Base-by-base conservation (phyloP, 2,797 vertebrate species). In the Eulemur coronatus region DNA sequence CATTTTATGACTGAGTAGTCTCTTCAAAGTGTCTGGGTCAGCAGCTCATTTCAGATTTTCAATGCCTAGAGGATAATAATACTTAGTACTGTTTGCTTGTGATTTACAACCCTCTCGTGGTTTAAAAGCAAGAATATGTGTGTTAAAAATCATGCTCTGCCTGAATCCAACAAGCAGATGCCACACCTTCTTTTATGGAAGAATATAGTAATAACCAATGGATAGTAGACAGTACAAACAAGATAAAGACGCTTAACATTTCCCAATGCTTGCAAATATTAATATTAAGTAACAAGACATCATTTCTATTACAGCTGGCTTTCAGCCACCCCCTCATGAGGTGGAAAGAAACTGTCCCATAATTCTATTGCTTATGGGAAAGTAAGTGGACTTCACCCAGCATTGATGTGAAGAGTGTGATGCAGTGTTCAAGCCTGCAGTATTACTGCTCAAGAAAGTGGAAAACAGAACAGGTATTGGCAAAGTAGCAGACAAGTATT, bases 41-140 rank as follows among this genome's bases (percentile, higher is more conserved):
- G 96, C 76, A 55, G 48, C 43, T 82, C 91, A 87, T 94, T 96
- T 96, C 91, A 59, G 52, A 73, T 90, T 95, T 94, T 96, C 93
- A 81, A 87, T 96, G 93, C 93, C 33, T n/a, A 61, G 78, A 92
- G 80, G 97, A 94, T 95, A 73, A 97, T 52, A 88, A 10, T 79
- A 89, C 91, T 95, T 95, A 88, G 84, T 85, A 72, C 96, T 98
- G 95, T 96, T 84, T 73, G 57, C 46, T 95, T 69, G 4, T 1
- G 84, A 97, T 73, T 84, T 82, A 97, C 89, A 94, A 82, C 79
- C 81, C 7, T 93, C 84, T 92, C 78, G 46, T 85, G 91, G 92
- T 97, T 97, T 98, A 57, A 84, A 79, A 96, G 79, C 84, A 91
- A 95, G 97, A 97, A 97, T 96, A 93, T 65, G 76, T 90, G 75